phyloP scores from a whole-genome alignment of 2,113 vertebrate genomes.

The Lophura nycthemera region DNA sequence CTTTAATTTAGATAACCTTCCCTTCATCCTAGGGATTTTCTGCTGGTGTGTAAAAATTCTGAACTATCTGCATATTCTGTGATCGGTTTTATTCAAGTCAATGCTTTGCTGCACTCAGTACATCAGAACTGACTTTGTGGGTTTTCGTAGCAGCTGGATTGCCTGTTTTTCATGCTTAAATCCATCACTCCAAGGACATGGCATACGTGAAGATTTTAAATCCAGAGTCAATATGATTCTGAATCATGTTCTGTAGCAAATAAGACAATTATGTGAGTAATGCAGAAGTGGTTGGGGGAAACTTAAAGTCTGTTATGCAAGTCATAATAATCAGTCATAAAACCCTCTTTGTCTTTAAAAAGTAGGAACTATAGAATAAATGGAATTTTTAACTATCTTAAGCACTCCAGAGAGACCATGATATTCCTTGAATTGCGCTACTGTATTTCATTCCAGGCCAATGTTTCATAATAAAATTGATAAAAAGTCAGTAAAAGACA shows the following conservation, averaged over 20 bases:
- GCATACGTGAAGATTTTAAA: not conserved
- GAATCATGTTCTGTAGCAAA: not conserved
- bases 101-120: not conserved
- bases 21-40: slow-evolving; percentile 18
- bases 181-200: not conserved
- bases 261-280: not conserved
- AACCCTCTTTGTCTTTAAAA: not conserved
- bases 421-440: not conserved
- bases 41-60: slow-evolving; percentile 1
- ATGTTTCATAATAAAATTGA: not conserved
- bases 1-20: slow-evolving; percentile 17
- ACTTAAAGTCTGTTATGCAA: not conserved
- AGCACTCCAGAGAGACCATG: not conserved
- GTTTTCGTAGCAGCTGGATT: not conserved
- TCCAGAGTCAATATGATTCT: not conserved
- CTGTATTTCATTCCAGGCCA: not conserved
- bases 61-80: not conserved
- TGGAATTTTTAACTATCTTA: slow-evolving; percentile 6
- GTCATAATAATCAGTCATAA: slow-evolving; percentile 19
- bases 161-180: not conserved
- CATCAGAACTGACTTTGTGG: not conserved
- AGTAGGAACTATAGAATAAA: slow-evolving; percentile 11
- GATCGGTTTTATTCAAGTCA: not conserved
- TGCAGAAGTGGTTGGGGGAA: not conserved
- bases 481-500: not conserved